A percentile compares a stretch with the other conserved stretches of the same genome.
Evolutionary conservation across 2,888 invertebrate species (phyloP).

Genomic region (Cartodere bifasciata): DNA sequence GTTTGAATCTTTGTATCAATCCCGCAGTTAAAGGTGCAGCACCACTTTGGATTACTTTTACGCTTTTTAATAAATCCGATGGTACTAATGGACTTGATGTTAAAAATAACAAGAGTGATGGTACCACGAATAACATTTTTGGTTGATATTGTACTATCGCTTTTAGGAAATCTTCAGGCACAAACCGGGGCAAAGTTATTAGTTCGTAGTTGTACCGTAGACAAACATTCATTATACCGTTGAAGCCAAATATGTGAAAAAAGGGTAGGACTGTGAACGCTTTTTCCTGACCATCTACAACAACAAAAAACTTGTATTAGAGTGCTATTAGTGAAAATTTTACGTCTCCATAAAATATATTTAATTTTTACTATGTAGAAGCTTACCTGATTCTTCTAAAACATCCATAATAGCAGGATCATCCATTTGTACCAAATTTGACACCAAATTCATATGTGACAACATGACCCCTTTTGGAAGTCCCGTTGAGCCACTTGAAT

Average conservation of each 20-base stretch:
- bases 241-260: constrained; percentile 69
- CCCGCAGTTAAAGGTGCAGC: constrained; percentile 61
- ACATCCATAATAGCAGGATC: constrained; percentile 25
- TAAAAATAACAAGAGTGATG: constrained; percentile 63
- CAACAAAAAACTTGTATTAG: neutral
- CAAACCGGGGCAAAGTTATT: constrained; percentile 58
- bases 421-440: constrained; percentile 31
- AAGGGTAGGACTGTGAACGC: constrained; percentile 57
- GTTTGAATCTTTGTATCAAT: constrained; percentile 47
- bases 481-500: constrained; percentile 69
- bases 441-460: constrained; percentile 52
- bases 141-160: constrained; percentile 49
- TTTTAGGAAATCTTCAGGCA: constrained; percentile 58
- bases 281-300: constrained; percentile 40
- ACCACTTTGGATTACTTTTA: constrained; percentile 54
- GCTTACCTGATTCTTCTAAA: too few species aligned
- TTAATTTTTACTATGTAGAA: too few species aligned
- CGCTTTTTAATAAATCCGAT: constrained; percentile 49
- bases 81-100: constrained; percentile 58
- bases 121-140: constrained; percentile 55
- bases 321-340: neutral
- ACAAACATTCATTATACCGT: constrained; percentile 49
- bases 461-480: constrained; percentile 70
- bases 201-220: constrained; percentile 47
- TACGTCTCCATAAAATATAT: neutral